Evolutionary conservation across 2,888 invertebrate species (phyloP), one percentile per base, ranked within the genome.

Genomic region (Catocala nupta): DNA sequence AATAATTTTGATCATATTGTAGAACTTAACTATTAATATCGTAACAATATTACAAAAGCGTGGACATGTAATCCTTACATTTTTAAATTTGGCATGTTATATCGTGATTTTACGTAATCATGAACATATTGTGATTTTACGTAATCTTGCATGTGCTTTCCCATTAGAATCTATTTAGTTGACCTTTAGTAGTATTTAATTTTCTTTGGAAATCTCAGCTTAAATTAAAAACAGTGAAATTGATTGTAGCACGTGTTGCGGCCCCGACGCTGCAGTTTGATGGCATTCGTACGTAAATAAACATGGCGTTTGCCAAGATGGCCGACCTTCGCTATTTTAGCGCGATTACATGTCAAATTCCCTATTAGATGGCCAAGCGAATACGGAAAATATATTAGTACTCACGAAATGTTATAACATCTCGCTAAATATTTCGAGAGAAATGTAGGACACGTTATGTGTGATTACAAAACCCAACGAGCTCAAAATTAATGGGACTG

Each of bases 251-350:
- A 90, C 89, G 90, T 91, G 90, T 82, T 80, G 59, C 77, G 85
- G 79, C 88, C 85, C 84, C 86, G 85, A 81, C 78, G 78, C 82
- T 92, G 91, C 91, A 91, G 86, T 90, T 90, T 89, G 87, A 87
- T 88, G 88, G 91, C 91, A 91, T 90, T 89, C 87, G 84, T 86
- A 88, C 93, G 91, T 92, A 94, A 94, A 94, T 93, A 94, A 93
- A 93, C 91, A 92, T 82, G 85, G 82, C 81, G 64, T 83, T 77
- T 92, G 94, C 93, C 93, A 94, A 93, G 87, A 92, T 89, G 90
- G 86, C 83, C 87, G 93, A 87, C 94, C 94, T 93, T 94, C 92
- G 88, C 88, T 92, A 91, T 91, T 93, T 91, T 88, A 89, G 84
- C 85, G 78, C 80, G 81, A 83, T 85, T 85, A 83, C 81, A 77